These are phyloP conservation scores for Corapipo altera DNA, from an alignment of 2,113 vertebrate species.

Conservation along the genomic window DNA sequence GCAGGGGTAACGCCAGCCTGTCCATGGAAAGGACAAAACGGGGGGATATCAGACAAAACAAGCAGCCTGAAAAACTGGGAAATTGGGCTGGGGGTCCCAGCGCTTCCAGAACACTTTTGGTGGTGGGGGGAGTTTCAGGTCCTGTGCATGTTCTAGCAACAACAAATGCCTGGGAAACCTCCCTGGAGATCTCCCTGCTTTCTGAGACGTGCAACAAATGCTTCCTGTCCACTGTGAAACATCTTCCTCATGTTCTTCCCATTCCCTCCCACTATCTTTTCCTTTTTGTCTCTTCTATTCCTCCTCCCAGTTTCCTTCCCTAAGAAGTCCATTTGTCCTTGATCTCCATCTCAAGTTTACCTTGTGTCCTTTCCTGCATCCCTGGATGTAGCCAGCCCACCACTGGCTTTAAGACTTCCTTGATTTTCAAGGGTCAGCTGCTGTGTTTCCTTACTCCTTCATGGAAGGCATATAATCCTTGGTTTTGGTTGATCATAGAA, in stretches of 20 bases:
- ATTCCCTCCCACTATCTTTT: not conserved
- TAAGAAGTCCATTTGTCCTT: not conserved
- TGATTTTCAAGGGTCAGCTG: not conserved
- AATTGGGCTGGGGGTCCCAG: not conserved
- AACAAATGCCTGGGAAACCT: not conserved
- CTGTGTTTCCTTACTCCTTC: not conserved
- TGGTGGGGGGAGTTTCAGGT: not conserved
- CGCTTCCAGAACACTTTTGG: rapidly evolving
- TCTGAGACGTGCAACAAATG: not conserved
- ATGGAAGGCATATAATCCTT: not conserved
- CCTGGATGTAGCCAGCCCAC: not conserved
- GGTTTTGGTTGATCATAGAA: not conserved
- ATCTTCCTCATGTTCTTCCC: not conserved
- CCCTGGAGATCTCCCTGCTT: not conserved
- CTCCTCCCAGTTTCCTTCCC: not conserved
- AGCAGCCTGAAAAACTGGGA: not conserved
- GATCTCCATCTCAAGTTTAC: not conserved
- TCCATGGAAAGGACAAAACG: not conserved
- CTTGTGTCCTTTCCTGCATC: not conserved
- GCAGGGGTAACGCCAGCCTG: not conserved
- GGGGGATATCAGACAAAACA: rapidly evolving
- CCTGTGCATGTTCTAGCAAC: not conserved
- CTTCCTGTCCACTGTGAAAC: not conserved
- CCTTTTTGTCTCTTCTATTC: not conserved
- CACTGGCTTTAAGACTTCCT: not conserved